A percentile compares a stretch with the other conserved stretches of the same genome.
These are phyloP conservation scores for Dasyprocta punctata DNA, from an alignment of 2,113 vertebrate species.

Conservation along the genomic window DNA sequence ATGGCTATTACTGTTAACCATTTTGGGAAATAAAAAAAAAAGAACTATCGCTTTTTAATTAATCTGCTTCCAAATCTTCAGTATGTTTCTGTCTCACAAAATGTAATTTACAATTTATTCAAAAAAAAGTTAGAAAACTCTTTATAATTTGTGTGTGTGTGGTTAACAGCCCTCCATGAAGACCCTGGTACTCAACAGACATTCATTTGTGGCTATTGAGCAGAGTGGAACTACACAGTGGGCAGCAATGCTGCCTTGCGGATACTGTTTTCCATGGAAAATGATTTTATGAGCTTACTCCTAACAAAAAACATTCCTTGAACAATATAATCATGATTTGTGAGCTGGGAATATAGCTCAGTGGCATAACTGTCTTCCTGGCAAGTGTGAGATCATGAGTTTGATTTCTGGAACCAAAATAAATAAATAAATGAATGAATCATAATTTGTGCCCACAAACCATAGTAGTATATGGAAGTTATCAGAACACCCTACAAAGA, in stretches of 20 bases:
- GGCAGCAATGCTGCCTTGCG: neutral
- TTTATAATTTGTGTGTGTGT: neutral
- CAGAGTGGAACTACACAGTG: neutral
- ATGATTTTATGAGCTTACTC: neutral
- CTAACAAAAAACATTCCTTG: conserved; percentile 12
- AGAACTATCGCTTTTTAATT: too few relatives aligned
- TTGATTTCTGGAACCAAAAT: too few relatives aligned
- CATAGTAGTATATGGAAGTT: neutral
- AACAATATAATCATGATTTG: conserved; percentile 28
- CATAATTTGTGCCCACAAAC: neutral
- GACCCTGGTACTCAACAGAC: neutral
- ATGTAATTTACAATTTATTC: neutral
- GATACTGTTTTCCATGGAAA: neutral
- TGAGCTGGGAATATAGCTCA: too few relatives aligned
- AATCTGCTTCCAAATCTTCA: neutral
- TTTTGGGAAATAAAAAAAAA: too few relatives aligned
- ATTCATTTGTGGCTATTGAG: neutral
- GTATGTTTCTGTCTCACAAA: neutral
- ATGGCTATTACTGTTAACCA: too few relatives aligned
- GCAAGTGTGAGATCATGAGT: too few relatives aligned
- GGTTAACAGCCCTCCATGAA: too few relatives aligned
- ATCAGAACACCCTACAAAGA: neutral
- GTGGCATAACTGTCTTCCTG: too few relatives aligned
- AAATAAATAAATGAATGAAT: too few relatives aligned
- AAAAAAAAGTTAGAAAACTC: neutral